Base-by-base conservation (phyloP, 2,113 vertebrate genomes). In the Centropristis striata region DNA sequence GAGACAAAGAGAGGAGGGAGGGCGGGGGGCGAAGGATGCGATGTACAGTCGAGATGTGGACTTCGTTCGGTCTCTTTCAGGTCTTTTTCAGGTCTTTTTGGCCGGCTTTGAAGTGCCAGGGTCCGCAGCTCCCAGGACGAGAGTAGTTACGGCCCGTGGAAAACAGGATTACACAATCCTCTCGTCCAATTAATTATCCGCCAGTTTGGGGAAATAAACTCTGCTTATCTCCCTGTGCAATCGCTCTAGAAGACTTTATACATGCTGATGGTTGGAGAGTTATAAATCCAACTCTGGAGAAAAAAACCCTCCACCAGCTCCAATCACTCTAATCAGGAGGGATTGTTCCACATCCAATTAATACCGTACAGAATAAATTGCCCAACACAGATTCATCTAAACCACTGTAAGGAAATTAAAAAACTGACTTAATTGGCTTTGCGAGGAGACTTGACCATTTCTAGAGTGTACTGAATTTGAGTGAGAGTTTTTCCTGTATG, bases 151-250 rank as follows among this genome's bases (percentile, higher is more conserved):
- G 64, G 86, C 64, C 77, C 41, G 41, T 46, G 59, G 75, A 86
- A 86, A 90, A 87, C 71, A 61, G 84, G 91, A 92, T 93, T 91
- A 88, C 84, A 84, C 59, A 71, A 66, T 9, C 65, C 74, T 69
- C 76, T 78, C 32, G 54, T 91, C 78, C 90, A 92, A 91, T 93
- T 93, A 93, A 94, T 92, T 90, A 91, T 68, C 80, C 20, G 53
- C 46, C 87, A 72, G 74, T 92, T 92, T 92, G 78, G 86, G 73
- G 79, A 84, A 86, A 85, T 81, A 85, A 85, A 84, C 51, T 72
- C 76, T 55, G 32, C 69, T 85, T 84, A 90, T 91, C 89, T 85
- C 27, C 46, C 10, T 5, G 18, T 65, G 55, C 51, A 67, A 86
- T 89, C 75, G 0, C 36, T 47, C 49, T 9, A 42, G 28, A 64